These are phyloP conservation scores for Orchesellides sinensis DNA, from an alignment of 2,888 invertebrate genomes.

Conservation along the genomic window DNA sequence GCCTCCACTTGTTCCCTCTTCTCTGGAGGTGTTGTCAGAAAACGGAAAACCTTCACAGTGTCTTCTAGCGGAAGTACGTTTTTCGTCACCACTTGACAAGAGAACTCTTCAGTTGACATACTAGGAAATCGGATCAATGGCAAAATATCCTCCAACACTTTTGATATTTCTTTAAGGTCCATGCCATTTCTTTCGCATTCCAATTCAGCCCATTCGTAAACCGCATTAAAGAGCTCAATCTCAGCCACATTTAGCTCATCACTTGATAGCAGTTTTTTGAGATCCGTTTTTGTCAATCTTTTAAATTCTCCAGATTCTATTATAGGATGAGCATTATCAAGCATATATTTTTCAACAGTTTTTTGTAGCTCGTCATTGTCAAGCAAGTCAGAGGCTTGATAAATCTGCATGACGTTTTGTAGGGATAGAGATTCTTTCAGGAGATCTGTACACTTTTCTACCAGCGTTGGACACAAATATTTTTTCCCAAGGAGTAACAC, in stretches of 20 bases:
- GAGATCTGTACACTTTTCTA: conserved; percentile 62
- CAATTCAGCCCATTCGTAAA: conserved; percentile 69
- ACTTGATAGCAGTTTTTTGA: conserved; percentile 64
- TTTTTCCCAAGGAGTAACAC: conserved; percentile 70
- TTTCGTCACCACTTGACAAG: conserved; percentile 68
- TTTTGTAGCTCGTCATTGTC: conserved; percentile 70
- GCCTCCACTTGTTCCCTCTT: conserved; percentile 63
- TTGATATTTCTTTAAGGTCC: conserved; percentile 27
- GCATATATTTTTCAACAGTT: conserved; percentile 68
- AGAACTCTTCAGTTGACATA: conserved; percentile 71
- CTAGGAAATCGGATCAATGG: conserved; percentile 70
- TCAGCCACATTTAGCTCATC: conserved; percentile 71
- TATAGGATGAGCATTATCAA: conserved; percentile 67
- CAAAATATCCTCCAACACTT: conserved; percentile 61
- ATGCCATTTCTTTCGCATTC: conserved; percentile 55
- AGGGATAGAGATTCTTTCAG: conserved; percentile 65
- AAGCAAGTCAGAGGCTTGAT: conserved; percentile 66
- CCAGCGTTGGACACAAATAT: conserved; percentile 65
- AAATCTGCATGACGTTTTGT: conserved; percentile 70
- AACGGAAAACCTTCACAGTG: conserved; percentile 69
- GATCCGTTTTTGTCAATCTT: conserved; percentile 64
- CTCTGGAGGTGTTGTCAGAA: conserved; percentile 68
- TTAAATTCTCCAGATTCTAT: conserved; percentile 67
- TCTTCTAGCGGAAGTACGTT: conserved; percentile 68
- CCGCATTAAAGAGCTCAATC: conserved; percentile 57